Base-by-base conservation (phyloP, 2,888 invertebrate species). In the Nowickia ferox region DNA sequence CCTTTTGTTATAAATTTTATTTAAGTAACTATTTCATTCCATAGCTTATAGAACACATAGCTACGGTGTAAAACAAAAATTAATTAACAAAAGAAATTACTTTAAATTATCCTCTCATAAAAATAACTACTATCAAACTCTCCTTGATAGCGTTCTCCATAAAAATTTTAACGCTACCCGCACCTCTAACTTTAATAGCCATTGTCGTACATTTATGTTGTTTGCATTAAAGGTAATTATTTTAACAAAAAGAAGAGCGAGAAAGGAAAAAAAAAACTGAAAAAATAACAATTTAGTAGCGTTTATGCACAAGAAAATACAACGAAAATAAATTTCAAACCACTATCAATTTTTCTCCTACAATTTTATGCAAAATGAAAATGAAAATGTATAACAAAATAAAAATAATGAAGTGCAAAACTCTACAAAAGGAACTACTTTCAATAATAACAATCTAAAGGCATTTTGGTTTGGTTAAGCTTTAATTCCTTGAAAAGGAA, bases 141-240 rank as follows among this genome's bases (percentile, higher is more conserved):
- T 59, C 38, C 4, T 13, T 59, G 9, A 11, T 9, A 40, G 9
- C 9, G 1, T 59, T 59, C 38, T 30, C 19, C 48, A 51, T 22
- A 11, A 55, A 30, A 13, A 9, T 11, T 51, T 11, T 51, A 22
- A 38, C 40, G 22, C 11, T 44, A 13, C 9, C 19, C 30, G 15
- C 76, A 10, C 40, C 11, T 42, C 42, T 61, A 46, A 42, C 77
- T 15, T 72, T 65, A 46, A 61, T 66, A 57, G 40, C n/a, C 57
- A 30, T 59, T 40, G 72, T 30, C 48, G 65, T 40, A 17, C 63
- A 22, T 48, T 65, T 53, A 8, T 40, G 53, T 63, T 79, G 65
- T 65, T 71, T 72, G 71, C 46, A 72, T 80, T 72, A 65, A 77
- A 57, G 57, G 80, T 80, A 72, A 80, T 72, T 80, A 72, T 44